These are phyloP conservation scores for Elymnias hypermnestra DNA, from an alignment of 1,140 invertebrate genomes.

Conservation along the genomic window DNA sequence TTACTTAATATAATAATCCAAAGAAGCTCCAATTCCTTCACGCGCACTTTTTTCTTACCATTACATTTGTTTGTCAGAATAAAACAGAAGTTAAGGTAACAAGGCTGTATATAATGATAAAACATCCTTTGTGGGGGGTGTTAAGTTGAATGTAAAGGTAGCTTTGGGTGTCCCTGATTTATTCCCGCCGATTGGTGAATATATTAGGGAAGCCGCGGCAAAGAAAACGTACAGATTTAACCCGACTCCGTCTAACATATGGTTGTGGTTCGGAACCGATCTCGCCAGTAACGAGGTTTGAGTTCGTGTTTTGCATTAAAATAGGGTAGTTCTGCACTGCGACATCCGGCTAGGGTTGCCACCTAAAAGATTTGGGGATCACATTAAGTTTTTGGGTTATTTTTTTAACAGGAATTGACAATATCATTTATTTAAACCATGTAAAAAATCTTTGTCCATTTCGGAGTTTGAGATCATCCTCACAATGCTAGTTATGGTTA, in stretches of 20 bases:
- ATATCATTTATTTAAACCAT: no score
- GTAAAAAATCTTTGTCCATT: no score
- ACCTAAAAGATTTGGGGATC: neutral
- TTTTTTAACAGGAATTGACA: no score
- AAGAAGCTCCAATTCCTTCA: no score
- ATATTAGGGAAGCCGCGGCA: conserved; percentile 16
- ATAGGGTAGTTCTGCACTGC: conserved; percentile 20
- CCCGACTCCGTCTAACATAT: conserved; percentile 19
- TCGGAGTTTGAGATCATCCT: no score
- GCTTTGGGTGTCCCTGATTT: conserved; percentile 15
- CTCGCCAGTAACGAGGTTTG: conserved; percentile 21
- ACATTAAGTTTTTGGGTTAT: neutral
- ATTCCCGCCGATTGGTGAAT: conserved; percentile 20
- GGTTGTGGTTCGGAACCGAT: conserved; percentile 22
- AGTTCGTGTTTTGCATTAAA: conserved; percentile 27
- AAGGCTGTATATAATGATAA: no score
- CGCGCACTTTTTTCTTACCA: no score
- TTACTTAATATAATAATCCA: no score
- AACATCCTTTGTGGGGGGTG: no score
- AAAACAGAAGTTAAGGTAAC: no score
- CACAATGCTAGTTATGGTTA: no score
- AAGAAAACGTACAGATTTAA: conserved; percentile 22
- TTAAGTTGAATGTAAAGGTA: conserved; percentile 3
- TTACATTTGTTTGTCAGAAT: no score
- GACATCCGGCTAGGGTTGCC: conserved; percentile 8